phyloP scores from a whole-genome alignment of 2,113 vertebrate genomes.

The Lophius piscatorius region DNA sequence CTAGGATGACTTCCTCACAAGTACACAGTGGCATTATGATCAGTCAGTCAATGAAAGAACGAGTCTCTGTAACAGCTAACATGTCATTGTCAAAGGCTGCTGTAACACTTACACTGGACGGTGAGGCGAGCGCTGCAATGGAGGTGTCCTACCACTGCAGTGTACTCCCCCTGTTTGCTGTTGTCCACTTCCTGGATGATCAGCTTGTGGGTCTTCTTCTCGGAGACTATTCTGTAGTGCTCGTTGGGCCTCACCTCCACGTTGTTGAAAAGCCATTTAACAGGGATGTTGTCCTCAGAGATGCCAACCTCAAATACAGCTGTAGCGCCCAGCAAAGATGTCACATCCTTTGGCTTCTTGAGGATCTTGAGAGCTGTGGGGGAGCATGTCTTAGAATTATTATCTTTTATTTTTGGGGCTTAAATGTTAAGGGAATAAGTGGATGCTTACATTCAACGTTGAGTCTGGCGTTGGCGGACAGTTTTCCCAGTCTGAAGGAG shows the following conservation, averaged over 20 bases:
- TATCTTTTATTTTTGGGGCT: not conserved
- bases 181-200: slow-evolving; percentile 86
- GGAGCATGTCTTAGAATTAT: not conserved
- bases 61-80: no score
- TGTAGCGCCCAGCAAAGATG: slow-evolving; percentile 87
- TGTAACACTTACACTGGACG: slow-evolving; percentile 88
- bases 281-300: slow-evolving; percentile 92
- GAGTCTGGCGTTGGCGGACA: slow-evolving; percentile 93
- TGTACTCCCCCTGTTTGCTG: slow-evolving; percentile 89
- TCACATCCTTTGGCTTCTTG: slow-evolving; percentile 96
- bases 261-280: slow-evolving; percentile 93
- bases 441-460: slow-evolving; percentile 91
- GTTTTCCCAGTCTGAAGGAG: slow-evolving; percentile 93
- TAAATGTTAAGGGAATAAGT: not conserved
- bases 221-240: slow-evolving; percentile 86
- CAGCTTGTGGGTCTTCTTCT: slow-evolving; percentile 94
- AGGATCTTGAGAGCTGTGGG: slow-evolving; percentile 92
- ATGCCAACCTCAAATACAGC: slow-evolving; percentile 92
- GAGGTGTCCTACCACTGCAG: slow-evolving; percentile 87
- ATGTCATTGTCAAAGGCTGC: not conserved
- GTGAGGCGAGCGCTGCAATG: slow-evolving; percentile 88
- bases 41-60: no score
- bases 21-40: no score
- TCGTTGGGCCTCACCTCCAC: slow-evolving; percentile 84
- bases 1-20: no score